These are phyloP conservation scores for Polydesmus complanatus DNA, from an alignment of 2,888 invertebrate genomes.

Conservation along the genomic window DNA sequence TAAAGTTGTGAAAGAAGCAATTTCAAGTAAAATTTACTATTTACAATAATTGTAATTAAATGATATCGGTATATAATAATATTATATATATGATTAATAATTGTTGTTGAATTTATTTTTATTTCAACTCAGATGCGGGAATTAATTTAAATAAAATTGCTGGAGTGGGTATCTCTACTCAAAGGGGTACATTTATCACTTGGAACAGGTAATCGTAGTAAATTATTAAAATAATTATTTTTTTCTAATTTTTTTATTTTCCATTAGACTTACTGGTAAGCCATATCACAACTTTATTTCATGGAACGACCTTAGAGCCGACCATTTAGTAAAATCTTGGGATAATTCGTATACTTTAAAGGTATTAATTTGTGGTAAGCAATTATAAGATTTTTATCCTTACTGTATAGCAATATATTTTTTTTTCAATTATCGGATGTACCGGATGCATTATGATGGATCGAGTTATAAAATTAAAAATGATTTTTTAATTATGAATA, in stretches of 20 bases:
- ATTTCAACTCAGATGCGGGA: slow-evolving; percentile 55
- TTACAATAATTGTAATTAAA: slow-evolving; percentile 36
- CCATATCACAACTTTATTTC: slow-evolving; percentile 73
- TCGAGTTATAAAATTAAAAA: too few species aligned
- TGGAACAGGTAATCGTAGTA: slow-evolving; percentile 49
- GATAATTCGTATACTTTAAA: slow-evolving; percentile 58
- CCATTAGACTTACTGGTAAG: slow-evolving; percentile 44
- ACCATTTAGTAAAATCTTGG: slow-evolving; percentile 56
- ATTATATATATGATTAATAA: background rate
- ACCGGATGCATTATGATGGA: too few species aligned
- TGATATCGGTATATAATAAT: background rate
- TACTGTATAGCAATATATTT: too few species aligned
- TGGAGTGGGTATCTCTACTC: slow-evolving; percentile 69
- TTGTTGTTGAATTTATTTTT: slow-evolving; percentile 13
- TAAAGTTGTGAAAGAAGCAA: slow-evolving; percentile 50
- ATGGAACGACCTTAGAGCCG: slow-evolving; percentile 77
- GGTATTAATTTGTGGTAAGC: too few species aligned
- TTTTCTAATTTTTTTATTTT: slow-evolving; percentile 2
- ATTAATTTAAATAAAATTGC: slow-evolving; percentile 51
- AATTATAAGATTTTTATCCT: too few species aligned
- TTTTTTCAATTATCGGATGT: too few species aligned
- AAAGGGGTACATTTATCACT: slow-evolving; percentile 65
- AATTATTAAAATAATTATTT: background rate
- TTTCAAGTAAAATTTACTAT: slow-evolving; percentile 36
- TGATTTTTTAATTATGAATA: too few species aligned